These are phyloP conservation scores for Pecten maximus DNA, from an alignment of 2,888 invertebrate genomes.

Conservation along the genomic window DNA sequence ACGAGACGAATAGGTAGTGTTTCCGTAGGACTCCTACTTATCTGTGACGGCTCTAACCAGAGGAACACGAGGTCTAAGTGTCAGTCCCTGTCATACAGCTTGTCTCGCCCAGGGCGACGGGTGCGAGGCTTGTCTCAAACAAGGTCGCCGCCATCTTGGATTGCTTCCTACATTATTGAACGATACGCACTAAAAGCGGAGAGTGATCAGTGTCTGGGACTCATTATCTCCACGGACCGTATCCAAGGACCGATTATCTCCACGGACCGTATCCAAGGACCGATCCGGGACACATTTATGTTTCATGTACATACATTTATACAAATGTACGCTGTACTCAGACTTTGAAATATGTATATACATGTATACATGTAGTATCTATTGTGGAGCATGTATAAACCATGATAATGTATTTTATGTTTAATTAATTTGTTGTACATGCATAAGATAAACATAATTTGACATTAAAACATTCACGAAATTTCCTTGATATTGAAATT, in stretches of 20 bases:
- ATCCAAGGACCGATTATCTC: background rate
- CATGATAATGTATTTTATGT: too few relatives aligned
- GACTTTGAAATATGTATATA: background rate
- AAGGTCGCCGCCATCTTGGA: slow-evolving; percentile 14
- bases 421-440: too few relatives aligned
- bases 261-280: background rate
- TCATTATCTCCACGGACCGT: background rate
- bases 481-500: too few relatives aligned
- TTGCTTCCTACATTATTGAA: background rate
- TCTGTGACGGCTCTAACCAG: background rate
- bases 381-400: too few relatives aligned
- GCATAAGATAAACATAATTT: too few relatives aligned
- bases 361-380: too few relatives aligned
- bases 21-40: background rate
- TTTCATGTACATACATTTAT: background rate
- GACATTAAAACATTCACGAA: too few relatives aligned
- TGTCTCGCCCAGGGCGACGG: slow-evolving; percentile 31
- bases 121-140: background rate
- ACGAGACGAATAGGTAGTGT: background rate
- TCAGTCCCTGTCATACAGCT: background rate
- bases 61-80: background rate
- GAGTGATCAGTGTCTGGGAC: background rate
- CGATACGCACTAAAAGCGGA: background rate
- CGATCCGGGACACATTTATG: background rate
- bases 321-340: background rate